Conservation (phyloP, 2,113 vertebrate genomes). For the Callorhinus ursinus region DNA sequence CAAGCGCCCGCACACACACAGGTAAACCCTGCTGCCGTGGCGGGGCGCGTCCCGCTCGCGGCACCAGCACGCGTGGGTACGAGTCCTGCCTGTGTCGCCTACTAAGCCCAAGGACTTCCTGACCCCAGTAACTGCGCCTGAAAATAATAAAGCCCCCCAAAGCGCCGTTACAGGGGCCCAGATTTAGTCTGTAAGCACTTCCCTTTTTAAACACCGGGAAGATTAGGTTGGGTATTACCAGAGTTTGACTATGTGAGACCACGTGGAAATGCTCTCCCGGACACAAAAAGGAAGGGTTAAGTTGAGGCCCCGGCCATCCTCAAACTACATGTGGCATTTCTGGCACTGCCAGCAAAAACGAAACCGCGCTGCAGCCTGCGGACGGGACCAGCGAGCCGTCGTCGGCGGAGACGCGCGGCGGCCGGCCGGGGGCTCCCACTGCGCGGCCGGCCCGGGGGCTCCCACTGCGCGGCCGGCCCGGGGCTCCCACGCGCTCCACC, state of each 20-base stretch:
- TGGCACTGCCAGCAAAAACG: background rate
- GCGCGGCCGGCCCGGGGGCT: background rate
- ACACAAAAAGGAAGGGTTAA: background rate
- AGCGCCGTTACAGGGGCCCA: background rate
- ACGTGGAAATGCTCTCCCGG: background rate
- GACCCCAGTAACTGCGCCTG: background rate
- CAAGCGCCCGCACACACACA: background rate
- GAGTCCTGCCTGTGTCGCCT: background rate
- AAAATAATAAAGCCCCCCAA: background rate
- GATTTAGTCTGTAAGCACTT: background rate
- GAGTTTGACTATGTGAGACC: background rate
- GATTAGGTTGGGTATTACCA: too few relatives aligned
- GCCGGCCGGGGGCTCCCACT: background rate
- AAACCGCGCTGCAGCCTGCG: background rate
- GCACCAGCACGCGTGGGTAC: background rate
- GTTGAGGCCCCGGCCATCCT: background rate
- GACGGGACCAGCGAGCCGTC: too few relatives aligned
- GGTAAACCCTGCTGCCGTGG: accelerated
- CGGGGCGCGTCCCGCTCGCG: background rate
- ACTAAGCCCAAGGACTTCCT: background rate
- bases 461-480: background rate
- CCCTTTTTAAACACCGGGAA: background rate
- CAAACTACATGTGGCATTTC: accelerated
- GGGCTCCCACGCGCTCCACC: background rate
- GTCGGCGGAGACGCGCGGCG: too few relatives aligned